A percentile compares a stretch with the other conserved stretches of the same genome.
Evolutionary conservation across 53 echinoderm and acorn worm species (phyloP).

Genomic region (Astropecten irregularis): DNA sequence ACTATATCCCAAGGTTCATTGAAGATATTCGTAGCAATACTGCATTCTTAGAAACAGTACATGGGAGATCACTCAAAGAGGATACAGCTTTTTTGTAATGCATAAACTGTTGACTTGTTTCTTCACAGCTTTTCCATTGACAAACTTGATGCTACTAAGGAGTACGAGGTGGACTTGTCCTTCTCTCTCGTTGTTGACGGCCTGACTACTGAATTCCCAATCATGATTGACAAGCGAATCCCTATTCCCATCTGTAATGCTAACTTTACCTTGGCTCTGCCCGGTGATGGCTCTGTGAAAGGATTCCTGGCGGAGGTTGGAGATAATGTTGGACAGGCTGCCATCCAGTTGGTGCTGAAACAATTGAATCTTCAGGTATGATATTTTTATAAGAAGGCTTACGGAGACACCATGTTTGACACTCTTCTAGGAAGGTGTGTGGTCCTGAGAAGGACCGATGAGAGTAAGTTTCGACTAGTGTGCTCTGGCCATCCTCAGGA

Average conservation of each 20-base stretch:
- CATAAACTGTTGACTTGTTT: no score
- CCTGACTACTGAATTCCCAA: neutral
- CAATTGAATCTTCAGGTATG: neutral
- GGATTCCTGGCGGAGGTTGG: constrained; percentile 29
- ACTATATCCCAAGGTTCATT: no score
- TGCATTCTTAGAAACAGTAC: no score
- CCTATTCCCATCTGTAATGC: constrained; percentile 26
- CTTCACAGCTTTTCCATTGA: constrained; percentile 14
- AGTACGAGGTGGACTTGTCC: constrained; percentile 24
- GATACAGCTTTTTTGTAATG: no score
- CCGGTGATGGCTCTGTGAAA: constrained; percentile 22
- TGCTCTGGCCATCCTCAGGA: no score
- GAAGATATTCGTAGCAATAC: neutral
- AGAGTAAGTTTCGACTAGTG: no score
- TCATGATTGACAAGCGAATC: constrained; percentile 9
- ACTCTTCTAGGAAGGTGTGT: no score
- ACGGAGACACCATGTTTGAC: neutral
- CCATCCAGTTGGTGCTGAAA: constrained; percentile 17
- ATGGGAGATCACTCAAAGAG: no score
- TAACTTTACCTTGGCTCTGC: neutral
- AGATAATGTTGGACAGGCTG: constrained; percentile 28
- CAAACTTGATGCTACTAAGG: constrained; percentile 28
- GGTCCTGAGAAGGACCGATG: no score
- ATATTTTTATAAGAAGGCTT: no score
- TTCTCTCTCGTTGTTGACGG: constrained; percentile 12